Percentiles rank a stretch among this genome's conserved stretches.
These are phyloP conservation scores for Parnassius apollo DNA, from an alignment of 2,888 invertebrate species.

Conservation along the genomic window DNA sequence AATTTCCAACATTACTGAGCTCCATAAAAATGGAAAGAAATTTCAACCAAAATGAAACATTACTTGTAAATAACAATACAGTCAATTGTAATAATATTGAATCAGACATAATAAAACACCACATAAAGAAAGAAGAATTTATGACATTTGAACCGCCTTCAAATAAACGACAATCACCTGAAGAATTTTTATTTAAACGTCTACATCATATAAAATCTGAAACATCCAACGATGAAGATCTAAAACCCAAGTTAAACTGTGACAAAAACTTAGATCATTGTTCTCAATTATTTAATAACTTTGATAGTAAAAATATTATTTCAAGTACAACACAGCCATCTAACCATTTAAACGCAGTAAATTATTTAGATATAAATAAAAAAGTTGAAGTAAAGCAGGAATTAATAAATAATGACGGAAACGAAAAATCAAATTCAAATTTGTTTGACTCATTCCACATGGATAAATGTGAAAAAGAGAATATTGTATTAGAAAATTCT, in stretches of 20 bases:
- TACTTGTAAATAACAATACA: conserved; percentile 14
- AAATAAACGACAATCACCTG: conserved; percentile 28
- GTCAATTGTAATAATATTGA: conserved; percentile 28
- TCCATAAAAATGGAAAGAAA: conserved; percentile 27
- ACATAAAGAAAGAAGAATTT: conserved; percentile 25
- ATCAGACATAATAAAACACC: conserved; percentile 24
- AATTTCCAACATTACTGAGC: conserved; percentile 9
- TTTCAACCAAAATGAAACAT: conserved; percentile 10
- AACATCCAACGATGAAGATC: conserved; percentile 45
- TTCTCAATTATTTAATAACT: conserved; percentile 23
- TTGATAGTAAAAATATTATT: conserved; percentile 40
- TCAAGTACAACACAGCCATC: conserved; percentile 47
- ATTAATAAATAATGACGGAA: conserved; percentile 48
- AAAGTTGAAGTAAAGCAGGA: conserved; percentile 47
- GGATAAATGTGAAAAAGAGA: conserved; percentile 66
- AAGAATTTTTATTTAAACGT: conserved; percentile 38
- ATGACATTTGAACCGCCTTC: conserved; percentile 29
- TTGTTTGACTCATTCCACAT: conserved; percentile 43
- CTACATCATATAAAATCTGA: conserved; percentile 44
- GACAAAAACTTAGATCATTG: conserved; percentile 40
- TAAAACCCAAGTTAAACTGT: conserved; percentile 41
- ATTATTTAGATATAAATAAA: conserved; percentile 48
- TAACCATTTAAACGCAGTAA: conserved; percentile 50
- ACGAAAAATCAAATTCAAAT: conserved; percentile 49
- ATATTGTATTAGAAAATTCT: conserved; percentile 66